Evolutionary conservation across 2,113 vertebrate genomes (phyloP).

Genomic region (Felis chaus): DNA sequence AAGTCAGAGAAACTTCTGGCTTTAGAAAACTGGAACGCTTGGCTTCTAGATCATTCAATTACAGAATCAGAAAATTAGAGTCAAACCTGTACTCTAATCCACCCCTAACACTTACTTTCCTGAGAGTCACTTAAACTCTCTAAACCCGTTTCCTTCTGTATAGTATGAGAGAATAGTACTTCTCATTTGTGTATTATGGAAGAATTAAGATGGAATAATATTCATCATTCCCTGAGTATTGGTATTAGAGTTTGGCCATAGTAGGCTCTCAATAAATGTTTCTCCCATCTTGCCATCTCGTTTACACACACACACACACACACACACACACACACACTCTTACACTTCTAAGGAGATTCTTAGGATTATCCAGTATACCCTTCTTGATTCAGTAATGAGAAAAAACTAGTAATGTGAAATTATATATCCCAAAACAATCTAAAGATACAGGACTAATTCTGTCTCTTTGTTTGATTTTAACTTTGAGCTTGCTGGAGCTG

Average conservation of each 20-base stretch:
- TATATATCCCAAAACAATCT: neutral
- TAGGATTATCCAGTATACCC: neutral
- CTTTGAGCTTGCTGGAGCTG: neutral
- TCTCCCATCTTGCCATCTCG: fast-evolving
- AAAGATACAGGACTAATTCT: neutral
- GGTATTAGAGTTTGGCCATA: neutral
- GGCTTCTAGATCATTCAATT: neutral
- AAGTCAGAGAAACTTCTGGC: neutral
- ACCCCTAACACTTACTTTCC: neutral
- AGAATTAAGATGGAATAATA: neutral
- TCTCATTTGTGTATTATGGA: neutral
- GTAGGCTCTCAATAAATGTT: neutral
- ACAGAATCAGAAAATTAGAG: neutral
- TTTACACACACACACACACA: neutral
- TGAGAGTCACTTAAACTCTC: neutral
- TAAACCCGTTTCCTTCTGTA: neutral
- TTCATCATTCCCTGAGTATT: neutral
- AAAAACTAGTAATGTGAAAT: slow-evolving; percentile 10
- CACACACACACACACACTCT: neutral
- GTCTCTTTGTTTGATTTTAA: neutral
- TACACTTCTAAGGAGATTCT: neutral
- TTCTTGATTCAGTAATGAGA: neutral
- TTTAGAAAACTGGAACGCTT: neutral
- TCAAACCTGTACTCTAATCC: neutral
- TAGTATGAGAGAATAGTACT: neutral